phyloP scores from a whole-genome alignment of 2,888 invertebrate species.

The Masnerella sp. region DNA sequence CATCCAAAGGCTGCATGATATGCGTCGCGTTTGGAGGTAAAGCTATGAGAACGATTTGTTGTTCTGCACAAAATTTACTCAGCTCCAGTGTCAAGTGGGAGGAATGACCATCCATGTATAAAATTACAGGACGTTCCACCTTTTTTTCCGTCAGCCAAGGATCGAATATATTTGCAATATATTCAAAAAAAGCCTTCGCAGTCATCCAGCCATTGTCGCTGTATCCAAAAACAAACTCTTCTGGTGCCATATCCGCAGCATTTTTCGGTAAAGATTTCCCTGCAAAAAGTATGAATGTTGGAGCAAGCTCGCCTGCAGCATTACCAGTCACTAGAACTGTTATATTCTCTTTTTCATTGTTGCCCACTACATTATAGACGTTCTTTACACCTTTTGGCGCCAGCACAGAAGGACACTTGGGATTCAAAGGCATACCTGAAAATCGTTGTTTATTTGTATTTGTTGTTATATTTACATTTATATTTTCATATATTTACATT shows the following conservation, averaged over 20 bases:
- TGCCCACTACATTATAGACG: conserved; percentile 62
- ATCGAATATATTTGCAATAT: conserved; percentile 69
- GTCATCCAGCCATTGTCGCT: conserved; percentile 69
- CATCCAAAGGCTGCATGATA: conserved; percentile 60
- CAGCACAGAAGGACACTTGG: conserved; percentile 64
- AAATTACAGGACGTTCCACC: conserved; percentile 62
- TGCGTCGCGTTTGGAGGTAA: conserved; percentile 60
- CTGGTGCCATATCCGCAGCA: conserved; percentile 40
- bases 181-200: conserved; percentile 70
- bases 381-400: conserved; percentile 64
- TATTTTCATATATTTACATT: too few species aligned
- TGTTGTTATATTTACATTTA: too few species aligned
- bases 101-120: conserved; percentile 66
- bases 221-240: conserved; percentile 40
- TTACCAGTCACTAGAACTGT: conserved; percentile 67
- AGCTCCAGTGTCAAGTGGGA: conserved; percentile 63
- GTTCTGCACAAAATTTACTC: conserved; percentile 63
- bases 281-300: conserved; percentile 65
- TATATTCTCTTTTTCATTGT: conserved; percentile 49
- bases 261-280: conserved; percentile 61
- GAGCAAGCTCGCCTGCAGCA: conserved; percentile 50
- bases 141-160: conserved; percentile 64
- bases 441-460: too few species aligned
- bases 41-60: conserved; percentile 64
- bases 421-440: conserved; percentile 58